phyloP scores from a whole-genome alignment of 2,797 vertebrate genomes.

The Sebastes minor region DNA sequence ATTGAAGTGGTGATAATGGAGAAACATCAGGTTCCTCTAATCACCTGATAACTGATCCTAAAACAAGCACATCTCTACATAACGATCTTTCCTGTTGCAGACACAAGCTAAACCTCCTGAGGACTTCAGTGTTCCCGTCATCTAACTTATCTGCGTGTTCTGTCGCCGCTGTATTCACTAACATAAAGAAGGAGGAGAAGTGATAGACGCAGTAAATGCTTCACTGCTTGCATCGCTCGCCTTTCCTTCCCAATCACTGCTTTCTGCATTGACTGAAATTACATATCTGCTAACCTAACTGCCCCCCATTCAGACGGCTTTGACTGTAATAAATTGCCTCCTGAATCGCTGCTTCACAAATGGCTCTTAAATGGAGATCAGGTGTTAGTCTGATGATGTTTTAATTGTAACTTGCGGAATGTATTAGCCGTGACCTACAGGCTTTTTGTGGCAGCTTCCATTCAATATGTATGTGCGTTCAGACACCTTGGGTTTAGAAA shows the following conservation, averaged over 20 bases:
- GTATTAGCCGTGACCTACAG: slow-evolving; percentile 83
- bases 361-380: slow-evolving; percentile 79
- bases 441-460: slow-evolving; percentile 80
- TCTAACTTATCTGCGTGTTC: slow-evolving; percentile 11
- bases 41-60: neutral
- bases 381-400: slow-evolving; percentile 80
- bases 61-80: neutral
- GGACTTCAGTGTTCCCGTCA: neutral
- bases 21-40: neutral
- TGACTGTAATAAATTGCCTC: slow-evolving; percentile 82
- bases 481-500: slow-evolving; percentile 87
- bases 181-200: slow-evolving; percentile 30
- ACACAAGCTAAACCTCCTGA: neutral
- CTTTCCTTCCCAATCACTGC: slow-evolving; percentile 63
- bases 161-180: slow-evolving; percentile 18
- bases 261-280: slow-evolving; percentile 77
- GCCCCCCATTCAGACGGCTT: slow-evolving; percentile 73
- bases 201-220: slow-evolving; percentile 34
- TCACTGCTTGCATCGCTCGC: slow-evolving; percentile 61
- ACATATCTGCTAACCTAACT: slow-evolving; percentile 77
- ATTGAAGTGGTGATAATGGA: neutral
- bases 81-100: neutral
- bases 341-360: slow-evolving; percentile 77
- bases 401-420: slow-evolving; percentile 83
- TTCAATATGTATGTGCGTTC: slow-evolving; percentile 81